These are phyloP conservation scores for Argyra leucocephala DNA, from an alignment of 2,888 invertebrate species.

Conservation along the genomic window DNA sequence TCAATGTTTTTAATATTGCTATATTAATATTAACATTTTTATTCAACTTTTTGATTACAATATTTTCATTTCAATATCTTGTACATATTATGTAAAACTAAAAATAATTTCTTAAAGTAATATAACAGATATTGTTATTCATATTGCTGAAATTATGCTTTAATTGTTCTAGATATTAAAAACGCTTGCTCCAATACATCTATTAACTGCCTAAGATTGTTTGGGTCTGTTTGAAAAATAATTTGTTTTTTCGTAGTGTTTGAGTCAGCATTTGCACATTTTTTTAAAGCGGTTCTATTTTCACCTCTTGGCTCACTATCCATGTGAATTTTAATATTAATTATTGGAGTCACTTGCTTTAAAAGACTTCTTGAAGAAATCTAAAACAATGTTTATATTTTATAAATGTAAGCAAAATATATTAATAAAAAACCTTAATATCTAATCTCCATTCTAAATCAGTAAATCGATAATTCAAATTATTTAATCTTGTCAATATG, in stretches of 20 bases:
- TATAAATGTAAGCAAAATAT: background rate
- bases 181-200: background rate
- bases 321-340: conserved; percentile 50
- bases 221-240: background rate
- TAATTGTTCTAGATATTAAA: background rate
- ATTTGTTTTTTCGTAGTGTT: background rate
- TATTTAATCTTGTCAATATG: conserved; percentile 38
- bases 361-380: conserved; percentile 51
- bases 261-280: background rate
- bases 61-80: no score
- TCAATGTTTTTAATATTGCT: no score
- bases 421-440: conserved; percentile 31
- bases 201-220: background rate
- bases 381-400: conserved; percentile 29
- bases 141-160: no score
- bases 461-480: conserved; percentile 38
- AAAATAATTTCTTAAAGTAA: no score
- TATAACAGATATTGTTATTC: no score
- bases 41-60: no score
- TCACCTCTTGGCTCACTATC: conserved; percentile 42
- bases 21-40: no score
- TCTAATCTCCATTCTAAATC: conserved; percentile 60
- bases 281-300: conserved; percentile 23
- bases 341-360: conserved; percentile 50
- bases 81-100: no score